Evolutionary conservation across 2,113 vertebrate genomes (phyloP).

Genomic region (Sapayoa aenigma): DNA sequence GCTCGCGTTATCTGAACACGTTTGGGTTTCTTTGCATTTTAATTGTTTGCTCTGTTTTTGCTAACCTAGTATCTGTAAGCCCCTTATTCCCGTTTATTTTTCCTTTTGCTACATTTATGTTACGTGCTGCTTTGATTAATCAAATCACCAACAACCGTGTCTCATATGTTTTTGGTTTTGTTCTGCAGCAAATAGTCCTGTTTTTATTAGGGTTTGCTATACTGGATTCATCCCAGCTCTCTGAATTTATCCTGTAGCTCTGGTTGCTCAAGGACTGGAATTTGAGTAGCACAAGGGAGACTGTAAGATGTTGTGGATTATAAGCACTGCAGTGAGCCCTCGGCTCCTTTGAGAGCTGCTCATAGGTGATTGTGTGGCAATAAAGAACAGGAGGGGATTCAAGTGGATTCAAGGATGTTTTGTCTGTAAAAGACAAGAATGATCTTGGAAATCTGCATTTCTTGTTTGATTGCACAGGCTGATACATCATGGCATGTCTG

Average conservation of each 20-base stretch:
- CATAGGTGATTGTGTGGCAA: neutral
- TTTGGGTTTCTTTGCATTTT: neutral
- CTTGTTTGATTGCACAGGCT: neutral
- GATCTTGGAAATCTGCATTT: neutral
- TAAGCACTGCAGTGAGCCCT: neutral
- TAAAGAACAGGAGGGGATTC: neutral
- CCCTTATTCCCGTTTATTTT: neutral
- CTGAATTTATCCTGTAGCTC: neutral
- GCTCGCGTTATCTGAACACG: rapidly evolving
- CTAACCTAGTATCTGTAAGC: neutral
- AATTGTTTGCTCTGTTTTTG: neutral
- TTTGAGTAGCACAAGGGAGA: neutral
- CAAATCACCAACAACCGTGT: neutral
- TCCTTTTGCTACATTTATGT: neutral
- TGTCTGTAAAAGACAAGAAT: neutral
- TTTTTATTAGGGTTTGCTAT: neutral
- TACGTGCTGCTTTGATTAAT: neutral
- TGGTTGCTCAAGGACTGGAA: neutral
- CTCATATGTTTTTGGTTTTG: neutral
- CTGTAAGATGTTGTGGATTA: neutral
- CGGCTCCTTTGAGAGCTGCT: neutral
- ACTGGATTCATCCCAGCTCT: neutral
- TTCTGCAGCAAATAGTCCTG: neutral
- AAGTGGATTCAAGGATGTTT: neutral
- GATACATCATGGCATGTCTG: neutral